Conservation (phyloP, 1,140 invertebrate genomes). For the Chironomus striatipennis region DNA sequence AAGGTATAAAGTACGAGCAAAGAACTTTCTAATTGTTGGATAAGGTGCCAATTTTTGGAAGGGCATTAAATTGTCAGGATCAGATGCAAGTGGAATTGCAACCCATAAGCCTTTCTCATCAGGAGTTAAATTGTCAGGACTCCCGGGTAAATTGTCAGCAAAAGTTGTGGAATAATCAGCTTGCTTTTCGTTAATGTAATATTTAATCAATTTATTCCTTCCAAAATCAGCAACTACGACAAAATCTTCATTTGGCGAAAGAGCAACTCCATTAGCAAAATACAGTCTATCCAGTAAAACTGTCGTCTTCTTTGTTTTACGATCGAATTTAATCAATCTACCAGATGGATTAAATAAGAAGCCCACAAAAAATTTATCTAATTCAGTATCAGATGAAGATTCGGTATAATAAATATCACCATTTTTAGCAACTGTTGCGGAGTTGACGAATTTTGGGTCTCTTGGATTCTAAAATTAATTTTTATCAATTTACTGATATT, state of each 20-base stretch:
- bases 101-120: slow-evolving; percentile 63
- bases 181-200: slow-evolving; percentile 66
- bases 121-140: slow-evolving; percentile 64
- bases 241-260: slow-evolving; percentile 66
- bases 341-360: slow-evolving; percentile 59
- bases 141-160: slow-evolving; percentile 64
- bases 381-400: slow-evolving; percentile 51
- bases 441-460: slow-evolving; percentile 49
- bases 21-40: slow-evolving; percentile 52
- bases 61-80: slow-evolving; percentile 44
- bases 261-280: slow-evolving; percentile 72
- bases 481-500: not conserved
- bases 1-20: slow-evolving; percentile 44
- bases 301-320: slow-evolving; percentile 30
- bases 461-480: not conserved
- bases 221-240: slow-evolving; percentile 60
- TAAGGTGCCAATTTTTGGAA: slow-evolving; percentile 44
- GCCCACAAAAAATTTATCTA: slow-evolving; percentile 53
- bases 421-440: slow-evolving; percentile 56
- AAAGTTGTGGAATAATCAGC: slow-evolving; percentile 62
- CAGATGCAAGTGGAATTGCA: slow-evolving; percentile 46
- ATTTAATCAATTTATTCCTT: slow-evolving; percentile 49
- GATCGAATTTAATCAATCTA: not conserved
- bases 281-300: slow-evolving; percentile 61
- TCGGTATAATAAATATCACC: slow-evolving; percentile 74